Evolutionary conservation across 2,888 invertebrate genomes (phyloP).

Genomic region (Marasmarcha lunaedactyla): DNA sequence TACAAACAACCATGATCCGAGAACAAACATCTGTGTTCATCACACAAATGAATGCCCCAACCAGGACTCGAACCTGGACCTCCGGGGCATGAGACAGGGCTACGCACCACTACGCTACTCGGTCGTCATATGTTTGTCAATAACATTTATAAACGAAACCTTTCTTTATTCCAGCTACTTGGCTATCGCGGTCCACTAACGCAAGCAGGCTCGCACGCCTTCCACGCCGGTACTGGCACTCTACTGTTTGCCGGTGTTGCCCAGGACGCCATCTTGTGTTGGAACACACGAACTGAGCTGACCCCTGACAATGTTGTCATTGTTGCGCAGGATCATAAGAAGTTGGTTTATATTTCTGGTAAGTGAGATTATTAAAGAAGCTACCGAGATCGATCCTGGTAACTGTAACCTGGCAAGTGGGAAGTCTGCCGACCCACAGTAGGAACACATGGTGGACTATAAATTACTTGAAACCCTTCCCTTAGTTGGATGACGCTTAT

Average conservation of each 20-base stretch:
- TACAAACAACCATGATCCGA: no score
- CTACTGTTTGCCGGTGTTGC: slow-evolving; percentile 79
- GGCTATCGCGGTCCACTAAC: slow-evolving; percentile 66
- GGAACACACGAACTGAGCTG: slow-evolving; percentile 73
- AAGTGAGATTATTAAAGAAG: slow-evolving; percentile 4
- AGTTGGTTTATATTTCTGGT: slow-evolving; percentile 77
- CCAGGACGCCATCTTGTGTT: slow-evolving; percentile 80
- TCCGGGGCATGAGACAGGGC: no score
- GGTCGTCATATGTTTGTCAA: no score
- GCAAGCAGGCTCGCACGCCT: slow-evolving; percentile 75
- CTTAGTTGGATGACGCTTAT: no score
- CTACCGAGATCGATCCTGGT: neutral
- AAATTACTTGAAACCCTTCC: no score
- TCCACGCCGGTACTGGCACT: slow-evolving; percentile 71
- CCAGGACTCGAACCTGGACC: no score
- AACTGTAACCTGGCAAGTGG: neutral
- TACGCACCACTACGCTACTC: no score
- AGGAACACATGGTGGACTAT: no score
- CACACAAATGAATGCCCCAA: no score
- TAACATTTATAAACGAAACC: no score
- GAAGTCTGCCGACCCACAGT: neutral
- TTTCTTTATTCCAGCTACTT: slow-evolving; percentile 36
- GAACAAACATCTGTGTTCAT: no score
- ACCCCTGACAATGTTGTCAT: slow-evolving; percentile 64
- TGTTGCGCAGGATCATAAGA: slow-evolving; percentile 70